Percentiles rank a stretch among this genome's conserved stretches.
Evolutionary conservation across 2,113 vertebrate species (phyloP).

Genomic region (Microcebus lehilahytsara): DNA sequence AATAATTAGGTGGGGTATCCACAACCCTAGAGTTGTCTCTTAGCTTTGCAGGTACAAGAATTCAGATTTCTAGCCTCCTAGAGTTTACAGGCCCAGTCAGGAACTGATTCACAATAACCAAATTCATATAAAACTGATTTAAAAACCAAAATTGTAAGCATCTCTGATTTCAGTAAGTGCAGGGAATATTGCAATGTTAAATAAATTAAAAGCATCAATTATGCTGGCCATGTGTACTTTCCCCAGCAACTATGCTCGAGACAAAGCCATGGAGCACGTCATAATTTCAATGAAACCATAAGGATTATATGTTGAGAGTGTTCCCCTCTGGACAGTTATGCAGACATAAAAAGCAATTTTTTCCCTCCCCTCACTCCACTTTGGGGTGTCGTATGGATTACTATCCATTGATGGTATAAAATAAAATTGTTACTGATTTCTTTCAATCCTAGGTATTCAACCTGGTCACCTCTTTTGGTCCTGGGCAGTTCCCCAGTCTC

Average conservation of each 20-base stretch:
- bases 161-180: neutral
- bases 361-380: neutral
- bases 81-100: neutral
- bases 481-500: neutral
- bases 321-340: neutral
- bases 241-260: neutral
- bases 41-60: neutral
- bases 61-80: neutral
- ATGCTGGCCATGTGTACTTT: neutral
- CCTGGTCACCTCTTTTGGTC: neutral
- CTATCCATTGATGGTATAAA: neutral
- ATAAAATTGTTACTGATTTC: neutral
- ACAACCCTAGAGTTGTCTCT: neutral
- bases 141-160: neutral
- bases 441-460: neutral
- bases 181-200: neutral
- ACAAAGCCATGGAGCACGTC: neutral
- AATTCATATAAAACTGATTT: neutral
- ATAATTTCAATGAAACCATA: neutral
- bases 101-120: neutral
- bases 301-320: neutral
- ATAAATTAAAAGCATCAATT: neutral
- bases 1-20: neutral
- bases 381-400: neutral
- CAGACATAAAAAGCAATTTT: neutral